phyloP scores from a whole-genome alignment of 2,888 invertebrate species.

The Lithodes maja region DNA sequence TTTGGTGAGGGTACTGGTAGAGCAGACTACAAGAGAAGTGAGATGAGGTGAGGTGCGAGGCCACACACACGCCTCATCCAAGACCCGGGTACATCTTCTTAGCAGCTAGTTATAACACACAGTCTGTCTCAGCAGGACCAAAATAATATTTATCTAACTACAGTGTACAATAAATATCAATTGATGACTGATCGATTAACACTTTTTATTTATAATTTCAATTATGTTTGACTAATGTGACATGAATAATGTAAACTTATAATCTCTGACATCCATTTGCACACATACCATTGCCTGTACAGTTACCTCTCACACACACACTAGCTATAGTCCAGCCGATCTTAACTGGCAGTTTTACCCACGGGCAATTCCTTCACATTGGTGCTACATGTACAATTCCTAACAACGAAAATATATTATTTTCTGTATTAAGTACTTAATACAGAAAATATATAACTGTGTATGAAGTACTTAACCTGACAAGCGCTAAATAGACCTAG shows the following conservation, averaged over 20 bases:
- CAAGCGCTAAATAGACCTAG: too few relatives aligned
- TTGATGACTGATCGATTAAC: constrained; percentile 36
- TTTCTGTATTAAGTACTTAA: too few relatives aligned
- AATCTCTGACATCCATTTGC: constrained; percentile 47
- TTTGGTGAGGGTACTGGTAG: too few relatives aligned
- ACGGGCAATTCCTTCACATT: too few relatives aligned
- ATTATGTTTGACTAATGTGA: constrained; percentile 37
- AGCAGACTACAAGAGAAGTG: neutral
- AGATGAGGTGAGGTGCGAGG: constrained; percentile 32
- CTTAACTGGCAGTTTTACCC: too few relatives aligned
- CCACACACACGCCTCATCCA: constrained; percentile 44
- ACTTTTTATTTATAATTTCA: constrained; percentile 24
- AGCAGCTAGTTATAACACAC: constrained; percentile 46
- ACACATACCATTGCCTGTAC: constrained; percentile 43
- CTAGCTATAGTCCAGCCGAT: constrained; percentile 20
- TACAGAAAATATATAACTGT: too few relatives aligned
- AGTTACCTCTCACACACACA: constrained; percentile 42
- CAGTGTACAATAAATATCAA: constrained; percentile 42
- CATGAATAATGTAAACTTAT: constrained; percentile 35
- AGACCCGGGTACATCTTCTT: constrained; percentile 56
- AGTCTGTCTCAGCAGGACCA: constrained; percentile 50
- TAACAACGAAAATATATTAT: too few relatives aligned
- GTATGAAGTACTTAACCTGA: too few relatives aligned
- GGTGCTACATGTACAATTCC: too few relatives aligned
- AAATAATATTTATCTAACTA: constrained; percentile 40